These are phyloP conservation scores for Channa maculata DNA, from an alignment of 2,113 vertebrate species.

Conservation along the genomic window DNA sequence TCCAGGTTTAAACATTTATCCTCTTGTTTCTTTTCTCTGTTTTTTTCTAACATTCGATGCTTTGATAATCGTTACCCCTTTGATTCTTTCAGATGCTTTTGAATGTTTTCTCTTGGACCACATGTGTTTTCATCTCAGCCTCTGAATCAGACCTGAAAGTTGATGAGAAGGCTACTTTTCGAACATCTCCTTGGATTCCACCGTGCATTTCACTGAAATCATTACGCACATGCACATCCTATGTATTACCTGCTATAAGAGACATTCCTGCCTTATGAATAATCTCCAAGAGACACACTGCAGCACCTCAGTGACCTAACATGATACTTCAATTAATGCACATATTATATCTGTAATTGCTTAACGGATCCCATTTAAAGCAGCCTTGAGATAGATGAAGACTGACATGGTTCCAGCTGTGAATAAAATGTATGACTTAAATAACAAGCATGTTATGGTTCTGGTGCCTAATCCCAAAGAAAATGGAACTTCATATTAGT, in stretches of 20 bases:
- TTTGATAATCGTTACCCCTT: constrained; percentile 22
- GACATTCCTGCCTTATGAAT: constrained; percentile 25
- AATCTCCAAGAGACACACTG: constrained; percentile 26
- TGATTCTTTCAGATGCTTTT: constrained; percentile 12
- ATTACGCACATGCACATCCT: neutral
- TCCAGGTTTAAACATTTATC: constrained; percentile 20
- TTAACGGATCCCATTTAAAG: constrained; percentile 55
- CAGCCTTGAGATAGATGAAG: constrained; percentile 54
- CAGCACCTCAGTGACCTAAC: constrained; percentile 25
- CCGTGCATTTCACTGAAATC: neutral
- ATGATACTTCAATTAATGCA: constrained; percentile 38
- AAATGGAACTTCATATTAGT: no score
- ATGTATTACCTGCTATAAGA: neutral
- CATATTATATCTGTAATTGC: constrained; percentile 40
- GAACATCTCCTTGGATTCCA: neutral
- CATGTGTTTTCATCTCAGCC: no score
- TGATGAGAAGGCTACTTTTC: neutral
- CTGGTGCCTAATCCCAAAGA: no score
- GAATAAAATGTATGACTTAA: no score
- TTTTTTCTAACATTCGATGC: constrained; percentile 16
- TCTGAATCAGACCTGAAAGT: neutral
- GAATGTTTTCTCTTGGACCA: no score
- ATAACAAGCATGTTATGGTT: no score
- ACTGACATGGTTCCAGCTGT: constrained; percentile 6
- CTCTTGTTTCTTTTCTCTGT: constrained; percentile 15